phyloP scores from a whole-genome alignment of 2,113 vertebrate species.

The Cygnus buccinator region DNA sequence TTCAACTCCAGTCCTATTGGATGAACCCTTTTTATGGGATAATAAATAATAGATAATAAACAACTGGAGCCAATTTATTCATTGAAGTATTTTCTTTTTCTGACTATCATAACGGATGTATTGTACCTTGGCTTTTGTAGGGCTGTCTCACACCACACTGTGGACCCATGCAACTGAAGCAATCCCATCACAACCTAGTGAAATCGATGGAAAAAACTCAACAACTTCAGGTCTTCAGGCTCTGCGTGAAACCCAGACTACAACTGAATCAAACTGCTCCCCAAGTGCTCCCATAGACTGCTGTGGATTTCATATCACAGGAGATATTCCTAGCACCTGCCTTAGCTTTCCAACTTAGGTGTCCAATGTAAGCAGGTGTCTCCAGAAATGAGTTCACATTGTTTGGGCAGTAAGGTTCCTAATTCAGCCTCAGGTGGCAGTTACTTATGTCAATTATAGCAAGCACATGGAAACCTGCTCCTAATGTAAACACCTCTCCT shows the following conservation, averaged over 20 bases:
- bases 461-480: background rate
- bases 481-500: background rate
- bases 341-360: background rate
- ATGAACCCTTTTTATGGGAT: constrained; percentile 37
- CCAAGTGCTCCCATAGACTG: background rate
- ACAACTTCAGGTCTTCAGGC: background rate
- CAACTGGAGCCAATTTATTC: constrained; percentile 54
- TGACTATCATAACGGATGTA: background rate
- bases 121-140: background rate
- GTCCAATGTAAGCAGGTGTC: background rate
- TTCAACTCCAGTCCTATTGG: constrained; percentile 14
- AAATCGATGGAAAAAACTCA: background rate
- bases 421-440: background rate
- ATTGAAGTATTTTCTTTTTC: constrained; percentile 28
- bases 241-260: background rate
- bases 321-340: background rate
- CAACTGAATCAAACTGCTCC: background rate
- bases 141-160: background rate
- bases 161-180: background rate
- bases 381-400: background rate
- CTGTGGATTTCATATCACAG: background rate
- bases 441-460: background rate
- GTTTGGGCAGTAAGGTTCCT: background rate
- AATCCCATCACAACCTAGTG: background rate
- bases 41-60: constrained; percentile 70